A percentile compares a stretch with the other conserved stretches of the same genome.
phyloP scores from a whole-genome alignment of 2,113 vertebrate species.

The Gambusia affinis region DNA sequence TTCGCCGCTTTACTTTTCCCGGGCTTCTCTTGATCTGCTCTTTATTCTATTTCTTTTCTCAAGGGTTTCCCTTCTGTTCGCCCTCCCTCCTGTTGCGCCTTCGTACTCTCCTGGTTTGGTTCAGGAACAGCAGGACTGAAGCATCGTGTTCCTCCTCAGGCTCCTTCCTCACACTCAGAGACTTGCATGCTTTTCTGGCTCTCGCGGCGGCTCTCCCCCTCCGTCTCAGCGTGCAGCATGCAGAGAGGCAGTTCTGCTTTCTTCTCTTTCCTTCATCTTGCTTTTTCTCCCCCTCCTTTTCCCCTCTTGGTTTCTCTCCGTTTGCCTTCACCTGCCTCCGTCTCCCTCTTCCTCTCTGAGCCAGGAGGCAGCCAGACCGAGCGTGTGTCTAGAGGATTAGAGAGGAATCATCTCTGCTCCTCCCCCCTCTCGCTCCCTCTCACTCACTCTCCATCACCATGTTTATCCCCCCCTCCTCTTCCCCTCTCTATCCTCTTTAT shows the following conservation, averaged over 20 bases:
- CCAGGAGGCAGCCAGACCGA: slow-evolving; percentile 70
- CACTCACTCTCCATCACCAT: slow-evolving; percentile 69
- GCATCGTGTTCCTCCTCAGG: slow-evolving; percentile 39
- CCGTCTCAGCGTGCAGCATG: slow-evolving; percentile 39
- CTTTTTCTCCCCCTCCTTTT: slow-evolving; percentile 20
- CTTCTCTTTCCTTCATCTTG: slow-evolving; percentile 66
- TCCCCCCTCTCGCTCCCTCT: slow-evolving; percentile 63
- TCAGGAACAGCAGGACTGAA: slow-evolving; percentile 45
- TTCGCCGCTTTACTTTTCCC: slow-evolving; percentile 19
- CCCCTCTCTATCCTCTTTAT: slow-evolving; percentile 30
- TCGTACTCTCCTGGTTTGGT: slow-evolving; percentile 52
- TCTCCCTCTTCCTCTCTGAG: slow-evolving; percentile 58
- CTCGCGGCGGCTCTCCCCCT: slow-evolving; percentile 23
- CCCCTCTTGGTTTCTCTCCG: slow-evolving; percentile 45
- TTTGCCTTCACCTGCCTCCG: slow-evolving; percentile 65
- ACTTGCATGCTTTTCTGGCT: slow-evolving; percentile 44
- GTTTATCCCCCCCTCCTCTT: slow-evolving; percentile 51
- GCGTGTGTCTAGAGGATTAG: slow-evolving; percentile 81
- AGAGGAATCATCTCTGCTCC: slow-evolving; percentile 76
- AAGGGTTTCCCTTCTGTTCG: slow-evolving; percentile 20
- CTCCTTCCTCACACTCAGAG: slow-evolving; percentile 31
- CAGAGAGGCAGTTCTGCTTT: slow-evolving; percentile 45
- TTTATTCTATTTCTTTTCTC: slow-evolving; percentile 21
- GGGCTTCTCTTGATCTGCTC: slow-evolving; percentile 5
- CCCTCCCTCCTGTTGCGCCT: slow-evolving; percentile 40